Percentiles rank a stretch among this genome's conserved stretches.
phyloP scores from a whole-genome alignment of 2,888 invertebrate genomes.

The Dastarcus helophoroides region DNA sequence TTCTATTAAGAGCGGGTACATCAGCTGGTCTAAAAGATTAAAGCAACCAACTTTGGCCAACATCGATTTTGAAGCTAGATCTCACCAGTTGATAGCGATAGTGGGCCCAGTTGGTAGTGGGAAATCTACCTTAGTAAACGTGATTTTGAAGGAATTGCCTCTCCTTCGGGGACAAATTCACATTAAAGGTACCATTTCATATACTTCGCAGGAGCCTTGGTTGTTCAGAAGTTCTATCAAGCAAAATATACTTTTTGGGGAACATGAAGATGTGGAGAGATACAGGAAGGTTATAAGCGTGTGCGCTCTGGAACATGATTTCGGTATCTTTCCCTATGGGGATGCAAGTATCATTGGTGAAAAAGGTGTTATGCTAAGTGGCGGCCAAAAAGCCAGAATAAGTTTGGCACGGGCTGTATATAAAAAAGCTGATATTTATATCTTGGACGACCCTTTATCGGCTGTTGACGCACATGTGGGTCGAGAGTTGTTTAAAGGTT shows the following conservation, averaged over 20 bases:
- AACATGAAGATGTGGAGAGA: constrained; percentile 49
- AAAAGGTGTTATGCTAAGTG: constrained; percentile 56
- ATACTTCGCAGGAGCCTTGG: constrained; percentile 78
- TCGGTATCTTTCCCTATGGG: constrained; percentile 58
- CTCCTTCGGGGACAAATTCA: constrained; percentile 48
- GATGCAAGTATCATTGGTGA: constrained; percentile 72
- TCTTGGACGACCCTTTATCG: constrained; percentile 77
- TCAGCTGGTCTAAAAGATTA: no score
- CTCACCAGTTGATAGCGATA: constrained; percentile 44
- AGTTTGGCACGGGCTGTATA: constrained; percentile 75
- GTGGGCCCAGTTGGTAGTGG: constrained; percentile 51
- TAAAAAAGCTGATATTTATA: constrained; percentile 67
- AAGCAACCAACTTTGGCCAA: constrained; percentile 49
- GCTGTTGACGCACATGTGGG: constrained; percentile 84
- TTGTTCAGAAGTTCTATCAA: constrained; percentile 64
- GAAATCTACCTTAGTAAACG: constrained; percentile 42
- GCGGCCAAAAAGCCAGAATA: constrained; percentile 75
- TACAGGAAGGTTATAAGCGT: constrained; percentile 53
- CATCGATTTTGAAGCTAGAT: constrained; percentile 50
- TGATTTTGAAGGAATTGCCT: constrained; percentile 58
- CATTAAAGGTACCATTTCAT: constrained; percentile 55
- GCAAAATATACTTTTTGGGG: constrained; percentile 84
- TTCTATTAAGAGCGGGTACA: no score
- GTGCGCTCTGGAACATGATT: constrained; percentile 58
- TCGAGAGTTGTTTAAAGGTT: constrained; percentile 71